Percentiles rank a stretch among this genome's conserved stretches.
phyloP scores from a whole-genome alignment of 2,113 vertebrate genomes.

The Burhinus oedicnemus region DNA sequence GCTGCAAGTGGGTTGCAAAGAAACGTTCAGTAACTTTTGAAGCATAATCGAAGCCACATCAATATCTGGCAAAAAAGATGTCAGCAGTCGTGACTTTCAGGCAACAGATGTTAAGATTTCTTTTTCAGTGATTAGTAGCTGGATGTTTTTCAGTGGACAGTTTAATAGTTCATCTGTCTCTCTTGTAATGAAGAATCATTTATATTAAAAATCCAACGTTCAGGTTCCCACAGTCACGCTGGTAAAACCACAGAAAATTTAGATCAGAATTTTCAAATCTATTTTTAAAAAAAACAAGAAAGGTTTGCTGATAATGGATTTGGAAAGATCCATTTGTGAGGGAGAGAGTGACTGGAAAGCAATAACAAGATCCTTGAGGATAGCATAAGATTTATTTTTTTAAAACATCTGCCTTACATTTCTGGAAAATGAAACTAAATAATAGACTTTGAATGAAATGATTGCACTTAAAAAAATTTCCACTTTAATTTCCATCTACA shows the following conservation, averaged over 20 bases:
- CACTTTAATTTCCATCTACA: slow-evolving; percentile 60
- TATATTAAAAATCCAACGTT: not conserved
- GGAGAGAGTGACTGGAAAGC: not conserved
- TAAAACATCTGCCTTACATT: slow-evolving; percentile 54
- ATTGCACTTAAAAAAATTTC: slow-evolving; percentile 37
- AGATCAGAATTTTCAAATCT: not conserved
- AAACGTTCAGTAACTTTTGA: not conserved
- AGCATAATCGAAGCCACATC: not conserved
- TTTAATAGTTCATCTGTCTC: not conserved
- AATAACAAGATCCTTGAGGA: slow-evolving; percentile 32
- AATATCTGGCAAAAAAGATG: not conserved
- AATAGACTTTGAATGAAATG: slow-evolving; percentile 56
- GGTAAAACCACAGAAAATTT: not conserved
- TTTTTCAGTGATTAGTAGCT: not conserved
- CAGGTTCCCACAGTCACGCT: not conserved
- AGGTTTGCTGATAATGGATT: slow-evolving; percentile 26
- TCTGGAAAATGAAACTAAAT: slow-evolving; percentile 50
- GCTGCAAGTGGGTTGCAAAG: not conserved
- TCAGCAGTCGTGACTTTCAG: not conserved
- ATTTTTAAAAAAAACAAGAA: not conserved
- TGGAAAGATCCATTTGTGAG: slow-evolving; percentile 36
- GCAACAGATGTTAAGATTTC: not conserved
- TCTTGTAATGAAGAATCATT: not conserved
- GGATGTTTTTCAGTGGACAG: not conserved
- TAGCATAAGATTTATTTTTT: not conserved